Conservation (phyloP, 2,113 vertebrate genomes). For the Vombatus ursinus region DNA sequence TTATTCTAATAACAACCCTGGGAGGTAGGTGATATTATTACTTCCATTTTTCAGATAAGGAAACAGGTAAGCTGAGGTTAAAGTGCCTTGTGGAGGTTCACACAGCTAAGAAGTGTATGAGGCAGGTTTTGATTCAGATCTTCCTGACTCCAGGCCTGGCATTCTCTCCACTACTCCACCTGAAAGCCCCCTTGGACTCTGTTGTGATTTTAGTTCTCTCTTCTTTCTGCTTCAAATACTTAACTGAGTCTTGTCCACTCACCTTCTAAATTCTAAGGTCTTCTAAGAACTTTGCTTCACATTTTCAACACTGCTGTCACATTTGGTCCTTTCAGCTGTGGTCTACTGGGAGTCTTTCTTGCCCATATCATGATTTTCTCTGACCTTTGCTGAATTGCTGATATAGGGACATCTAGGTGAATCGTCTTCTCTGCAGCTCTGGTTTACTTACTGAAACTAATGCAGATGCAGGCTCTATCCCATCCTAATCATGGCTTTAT, state of each 20-base stretch:
- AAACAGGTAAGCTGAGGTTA: not conserved
- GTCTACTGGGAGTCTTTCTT: not conserved
- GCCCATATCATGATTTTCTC: too few species aligned
- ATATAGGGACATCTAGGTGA: not conserved
- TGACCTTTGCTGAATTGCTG: not conserved
- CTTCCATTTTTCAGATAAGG: not conserved
- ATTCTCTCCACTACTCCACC: not conserved
- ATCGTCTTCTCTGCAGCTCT: not conserved
- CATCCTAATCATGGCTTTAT: not conserved
- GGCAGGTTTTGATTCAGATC: not conserved
- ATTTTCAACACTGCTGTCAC: not conserved
- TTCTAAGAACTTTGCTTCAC: not conserved
- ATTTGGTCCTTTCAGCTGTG: not conserved
- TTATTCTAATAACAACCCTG: not conserved
- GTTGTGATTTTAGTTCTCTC: not conserved
- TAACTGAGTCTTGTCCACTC: not conserved
- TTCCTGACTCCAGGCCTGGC: not conserved
- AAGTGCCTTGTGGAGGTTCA: not conserved
- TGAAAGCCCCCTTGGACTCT: not conserved
- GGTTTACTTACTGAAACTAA: not conserved
- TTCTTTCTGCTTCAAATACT: too few species aligned
- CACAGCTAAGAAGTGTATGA: not conserved
- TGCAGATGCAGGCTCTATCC: not conserved
- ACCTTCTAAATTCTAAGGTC: not conserved
- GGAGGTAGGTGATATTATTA: not conserved